phyloP scores from a whole-genome alignment of 2,888 invertebrate species.

The Pseudococcus jackbeardsleyi region DNA sequence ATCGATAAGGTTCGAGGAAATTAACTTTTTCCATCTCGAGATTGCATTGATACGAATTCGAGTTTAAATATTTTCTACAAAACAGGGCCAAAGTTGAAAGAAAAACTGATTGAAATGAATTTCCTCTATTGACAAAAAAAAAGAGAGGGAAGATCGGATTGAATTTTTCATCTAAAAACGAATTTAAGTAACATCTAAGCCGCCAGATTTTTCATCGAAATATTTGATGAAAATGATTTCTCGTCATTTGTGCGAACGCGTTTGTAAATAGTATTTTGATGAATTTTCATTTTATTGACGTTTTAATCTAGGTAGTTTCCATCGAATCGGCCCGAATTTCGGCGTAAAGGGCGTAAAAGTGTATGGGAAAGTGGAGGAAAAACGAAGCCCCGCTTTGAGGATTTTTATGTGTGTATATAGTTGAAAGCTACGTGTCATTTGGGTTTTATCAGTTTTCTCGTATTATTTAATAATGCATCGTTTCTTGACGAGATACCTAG shows the following conservation, averaged over 20 bases:
- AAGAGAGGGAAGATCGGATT: not conserved
- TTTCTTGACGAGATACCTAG: not conserved
- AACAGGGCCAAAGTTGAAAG: not conserved
- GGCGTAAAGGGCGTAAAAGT: not conserved
- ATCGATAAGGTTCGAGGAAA: constrained; percentile 8
- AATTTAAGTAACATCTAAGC: not conserved
- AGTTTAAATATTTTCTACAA: not conserved
- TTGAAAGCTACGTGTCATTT: constrained; percentile 28
- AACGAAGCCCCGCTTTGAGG: not conserved
- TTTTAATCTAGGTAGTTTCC: not conserved
- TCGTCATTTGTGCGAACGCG: not conserved
- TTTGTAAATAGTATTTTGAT: constrained; percentile 22
- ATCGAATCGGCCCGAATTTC: not conserved
- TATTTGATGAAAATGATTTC: constrained; percentile 15
- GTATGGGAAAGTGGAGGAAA: not conserved
- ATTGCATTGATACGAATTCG: constrained; percentile 10
- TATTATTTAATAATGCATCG: constrained; percentile 29
- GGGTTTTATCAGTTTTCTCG: constrained; percentile 9
- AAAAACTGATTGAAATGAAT: not conserved
- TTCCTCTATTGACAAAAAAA: not conserved
- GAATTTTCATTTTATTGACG: constrained; percentile 33
- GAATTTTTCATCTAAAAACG: not conserved
- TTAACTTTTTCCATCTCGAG: constrained; percentile 1
- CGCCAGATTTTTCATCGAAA: not conserved
- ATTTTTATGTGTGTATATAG: constrained; percentile 1